Base-by-base conservation (phyloP, 2,113 vertebrate genomes). In the Paradisaea rubra region DNA sequence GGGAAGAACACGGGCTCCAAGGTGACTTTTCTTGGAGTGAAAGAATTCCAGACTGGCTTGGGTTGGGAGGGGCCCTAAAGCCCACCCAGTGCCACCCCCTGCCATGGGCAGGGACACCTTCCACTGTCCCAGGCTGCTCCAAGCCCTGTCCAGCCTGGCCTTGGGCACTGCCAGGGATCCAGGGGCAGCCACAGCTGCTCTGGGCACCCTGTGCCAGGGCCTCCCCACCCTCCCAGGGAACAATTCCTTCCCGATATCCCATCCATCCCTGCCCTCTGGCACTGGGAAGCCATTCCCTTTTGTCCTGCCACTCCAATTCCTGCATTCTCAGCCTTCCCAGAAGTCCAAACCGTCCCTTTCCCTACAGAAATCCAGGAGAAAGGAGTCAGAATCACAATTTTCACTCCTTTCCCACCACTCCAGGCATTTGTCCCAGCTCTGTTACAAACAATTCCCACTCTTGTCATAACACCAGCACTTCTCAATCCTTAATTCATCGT, bases 221-320 rank as follows among this genome's bases (percentile, higher is more conserved):
- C 79, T 56, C 0, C 2, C 15, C 30, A 31, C n/a, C 30, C 42
- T 80, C 5, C 0, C 31, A 31, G 42, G 2, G 4, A 33, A 1
- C 0, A 2, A 52, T 73, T 50, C 2, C 13, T 45, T 6, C 37
- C 6, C 5, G 3, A 10, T 0, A 39, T 24, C 37, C 60, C 33
- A 44, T 7, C 53, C 4, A 8, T 2, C 2, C 7, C 52, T 15
- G 4, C 8, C 4, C 27, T 33, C 9, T 28, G 11, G 0, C 49
- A 56, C 6, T 35, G 0, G 4, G 21, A 15, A 56, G 35, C 49
- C 49, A 13, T 71, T 28, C 28, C 52, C 30, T 8, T 10, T 15
- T 33, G 28, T 66, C 33, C 59, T 52, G 22, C 3, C 3, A 0
- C 33, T 81, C 27, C 28, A 39, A 12, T n/a, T 42, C 59, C 59